Percentiles rank a stretch among this genome's conserved stretches.
These are phyloP conservation scores for Syngnathus acus DNA, from an alignment of 2,797 vertebrate species.

Conservation along the genomic window DNA sequence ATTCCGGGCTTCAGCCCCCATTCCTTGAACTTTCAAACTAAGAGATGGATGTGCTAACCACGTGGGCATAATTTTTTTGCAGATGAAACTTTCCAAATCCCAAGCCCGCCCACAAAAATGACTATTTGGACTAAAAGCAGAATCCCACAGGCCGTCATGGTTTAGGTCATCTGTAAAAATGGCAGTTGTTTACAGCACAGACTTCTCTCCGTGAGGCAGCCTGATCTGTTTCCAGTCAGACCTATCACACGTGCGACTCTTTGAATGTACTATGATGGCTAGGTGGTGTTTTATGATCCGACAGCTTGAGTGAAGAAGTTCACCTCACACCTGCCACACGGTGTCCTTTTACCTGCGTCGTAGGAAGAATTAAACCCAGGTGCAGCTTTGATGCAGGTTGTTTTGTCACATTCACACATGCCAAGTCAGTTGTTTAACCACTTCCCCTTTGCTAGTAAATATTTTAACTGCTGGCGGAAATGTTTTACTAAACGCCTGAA, in stretches of 20 bases:
- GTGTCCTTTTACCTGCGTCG: constrained; percentile 31
- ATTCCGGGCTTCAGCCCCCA: background rate
- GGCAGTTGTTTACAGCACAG: constrained; percentile 37
- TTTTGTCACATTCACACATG: background rate
- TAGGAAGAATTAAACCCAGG: constrained; percentile 26
- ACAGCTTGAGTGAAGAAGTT: constrained; percentile 2
- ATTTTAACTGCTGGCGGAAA: constrained; percentile 5
- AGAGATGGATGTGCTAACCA: too few species aligned
- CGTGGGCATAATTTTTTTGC: too few species aligned
- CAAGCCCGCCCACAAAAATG: background rate
- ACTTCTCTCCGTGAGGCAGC: constrained; percentile 1
- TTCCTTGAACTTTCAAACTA: too few species aligned
- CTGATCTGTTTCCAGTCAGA: constrained; percentile 58
- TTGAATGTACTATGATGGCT: constrained; percentile 41
- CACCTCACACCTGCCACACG: constrained; percentile 36
- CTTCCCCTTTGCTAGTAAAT: constrained; percentile 8
- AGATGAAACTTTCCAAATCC: too few species aligned
- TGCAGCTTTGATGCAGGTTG: background rate
- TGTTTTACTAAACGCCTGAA: constrained; percentile 7
- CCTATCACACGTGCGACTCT: constrained; percentile 24
- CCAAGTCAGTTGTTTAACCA: constrained; percentile 1
- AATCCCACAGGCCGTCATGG: background rate
- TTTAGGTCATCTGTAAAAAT: constrained; percentile 30
- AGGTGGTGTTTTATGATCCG: constrained; percentile 19
- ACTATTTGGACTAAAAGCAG: background rate